Evolutionary conservation across 2,113 vertebrate species (phyloP), one percentile per base, ranked within the genome.

Genomic region (Vidua macroura): DNA sequence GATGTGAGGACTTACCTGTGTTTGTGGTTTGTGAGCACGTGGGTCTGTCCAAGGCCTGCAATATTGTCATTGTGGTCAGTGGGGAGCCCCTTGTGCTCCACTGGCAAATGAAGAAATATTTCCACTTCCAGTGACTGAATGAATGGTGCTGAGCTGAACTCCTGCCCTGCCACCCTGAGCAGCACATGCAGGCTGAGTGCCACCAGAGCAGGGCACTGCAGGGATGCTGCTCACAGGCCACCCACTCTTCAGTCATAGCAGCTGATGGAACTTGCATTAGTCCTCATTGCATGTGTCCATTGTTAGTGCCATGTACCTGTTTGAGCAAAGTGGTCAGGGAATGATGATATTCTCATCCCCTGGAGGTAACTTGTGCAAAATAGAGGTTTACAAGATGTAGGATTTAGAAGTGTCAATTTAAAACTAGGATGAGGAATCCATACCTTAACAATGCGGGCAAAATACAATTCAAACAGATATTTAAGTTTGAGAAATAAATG

Each of bases 231-330:
- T 63, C 31, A 18, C 11, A 13, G 48, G 56, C 66, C 22, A 11
- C 58, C 2, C 60, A 7, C 39, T 58, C 56, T 30, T 39, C 48
- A 41, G 44, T 25, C 52, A 6, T 0, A n/a, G 68, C 7, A 58
- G 22, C 58, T 48, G n/a, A 5, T 6, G 59, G 35, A 77, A 31
- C 49, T 60, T 46, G 23, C 15, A 1, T 11, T 41, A 14, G 21
- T 37, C 27, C 59, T 41, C 2, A 0, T 2, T 49, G 35, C 10
- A 6, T 6, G 1, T 11, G 10, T 60, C 53, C n/a, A 3, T 14
- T 56, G 28, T 46, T 80, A 48, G 51, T 62, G 59, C 67, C 30
- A 2, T 11, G 43, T 22, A 55, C 64, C 53, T 53, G n/a, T 53
- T 62, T 12, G 55, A 44, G 59, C 30, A 78, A 41, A 60, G 33